A percentile compares a stretch with the other conserved stretches of the same genome.
phyloP scores from a whole-genome alignment of 2,797 vertebrate species.

The Corythornis leucogaster region DNA sequence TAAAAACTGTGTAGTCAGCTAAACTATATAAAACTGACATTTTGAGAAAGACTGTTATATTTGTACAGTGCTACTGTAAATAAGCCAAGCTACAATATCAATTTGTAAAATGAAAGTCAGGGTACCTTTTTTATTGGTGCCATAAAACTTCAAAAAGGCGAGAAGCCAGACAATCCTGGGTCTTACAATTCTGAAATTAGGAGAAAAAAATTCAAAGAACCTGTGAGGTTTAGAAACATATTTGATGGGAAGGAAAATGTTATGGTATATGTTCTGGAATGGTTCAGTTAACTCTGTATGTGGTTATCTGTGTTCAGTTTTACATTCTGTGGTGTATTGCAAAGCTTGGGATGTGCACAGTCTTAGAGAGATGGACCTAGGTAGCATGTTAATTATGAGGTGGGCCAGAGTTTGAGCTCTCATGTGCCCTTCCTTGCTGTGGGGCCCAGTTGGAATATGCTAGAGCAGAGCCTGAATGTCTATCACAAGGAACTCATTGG shows the following conservation, averaged over 20 bases:
- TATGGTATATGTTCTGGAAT: neutral
- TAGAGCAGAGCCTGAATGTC: neutral
- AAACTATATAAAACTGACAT: neutral
- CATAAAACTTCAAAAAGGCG: neutral
- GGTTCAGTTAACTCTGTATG: neutral
- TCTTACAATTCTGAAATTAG: neutral
- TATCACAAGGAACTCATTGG: neutral
- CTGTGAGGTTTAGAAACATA: neutral
- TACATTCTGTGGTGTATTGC: neutral
- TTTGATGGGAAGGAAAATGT: neutral
- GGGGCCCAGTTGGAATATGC: neutral
- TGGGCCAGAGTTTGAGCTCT: neutral
- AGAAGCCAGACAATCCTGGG: neutral
- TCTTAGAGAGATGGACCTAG: neutral
- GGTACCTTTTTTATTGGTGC: neutral
- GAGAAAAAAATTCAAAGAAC: neutral
- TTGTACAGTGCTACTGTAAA: neutral
- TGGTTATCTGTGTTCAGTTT: neutral
- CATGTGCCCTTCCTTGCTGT: neutral
- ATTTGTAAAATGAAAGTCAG: neutral
- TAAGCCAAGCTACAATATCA: neutral
- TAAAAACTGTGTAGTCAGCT: neutral
- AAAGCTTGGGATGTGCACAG: neutral
- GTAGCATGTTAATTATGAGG: neutral
- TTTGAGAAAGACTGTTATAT: neutral